Percentiles rank a stretch among this genome's conserved stretches.
phyloP scores from a whole-genome alignment of 2,113 vertebrate genomes.

The Balaeniceps rex region DNA sequence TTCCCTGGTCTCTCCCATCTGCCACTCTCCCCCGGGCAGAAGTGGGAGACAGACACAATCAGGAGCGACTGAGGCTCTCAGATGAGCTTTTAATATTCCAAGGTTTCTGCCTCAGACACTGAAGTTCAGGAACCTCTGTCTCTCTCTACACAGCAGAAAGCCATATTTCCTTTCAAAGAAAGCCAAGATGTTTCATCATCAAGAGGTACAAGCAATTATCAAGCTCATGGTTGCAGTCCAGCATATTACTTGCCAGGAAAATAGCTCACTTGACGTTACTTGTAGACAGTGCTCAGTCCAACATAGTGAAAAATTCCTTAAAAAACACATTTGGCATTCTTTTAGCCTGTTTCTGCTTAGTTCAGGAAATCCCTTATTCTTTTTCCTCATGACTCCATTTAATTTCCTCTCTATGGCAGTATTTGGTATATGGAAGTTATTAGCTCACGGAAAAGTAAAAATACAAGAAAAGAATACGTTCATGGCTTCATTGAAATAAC shows the following conservation, averaged over 20 bases:
- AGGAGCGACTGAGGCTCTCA: background rate
- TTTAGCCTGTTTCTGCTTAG: conserved; percentile 11
- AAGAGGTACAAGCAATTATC: background rate
- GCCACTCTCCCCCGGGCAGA: background rate
- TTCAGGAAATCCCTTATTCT: conserved; percentile 49
- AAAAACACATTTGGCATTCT: background rate
- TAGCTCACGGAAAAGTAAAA: background rate
- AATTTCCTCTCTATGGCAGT: background rate
- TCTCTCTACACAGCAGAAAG: background rate
- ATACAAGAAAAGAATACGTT: background rate
- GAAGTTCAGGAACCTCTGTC: background rate
- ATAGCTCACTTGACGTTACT: conserved; percentile 11
- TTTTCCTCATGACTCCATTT: background rate
- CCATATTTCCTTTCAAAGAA: background rate
- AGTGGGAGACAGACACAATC: background rate
- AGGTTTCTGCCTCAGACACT: background rate
- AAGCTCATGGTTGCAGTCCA: background rate
- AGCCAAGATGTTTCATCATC: conserved; percentile 20
- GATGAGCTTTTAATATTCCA: background rate
- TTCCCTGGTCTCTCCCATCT: conserved; percentile 40
- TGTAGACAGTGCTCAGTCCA: background rate
- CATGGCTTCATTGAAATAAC: background rate
- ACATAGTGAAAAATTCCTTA: conserved; percentile 10
- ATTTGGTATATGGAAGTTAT: background rate
- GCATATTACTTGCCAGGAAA: conserved; percentile 3